Conservation (phyloP, 2,888 invertebrate species). For the Rhagophthalmus giganteus region DNA sequence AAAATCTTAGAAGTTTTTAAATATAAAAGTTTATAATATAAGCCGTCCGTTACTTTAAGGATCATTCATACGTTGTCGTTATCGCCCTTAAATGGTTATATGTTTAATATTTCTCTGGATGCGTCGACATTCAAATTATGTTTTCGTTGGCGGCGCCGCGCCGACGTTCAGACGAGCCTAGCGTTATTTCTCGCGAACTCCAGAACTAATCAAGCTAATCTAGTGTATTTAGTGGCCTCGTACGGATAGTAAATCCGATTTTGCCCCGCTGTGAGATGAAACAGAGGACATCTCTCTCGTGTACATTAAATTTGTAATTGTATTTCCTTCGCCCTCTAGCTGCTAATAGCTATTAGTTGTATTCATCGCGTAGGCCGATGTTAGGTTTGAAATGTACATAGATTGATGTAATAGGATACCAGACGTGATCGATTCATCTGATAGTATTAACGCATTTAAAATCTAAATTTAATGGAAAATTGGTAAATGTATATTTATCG, state of each 20-base stretch:
- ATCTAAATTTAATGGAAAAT: too few relatives aligned
- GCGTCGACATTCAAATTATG: constrained; percentile 40
- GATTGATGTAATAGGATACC: too few relatives aligned
- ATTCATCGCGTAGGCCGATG: constrained; percentile 27
- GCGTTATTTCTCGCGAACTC: constrained; percentile 42
- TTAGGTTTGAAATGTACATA: constrained; percentile 26
- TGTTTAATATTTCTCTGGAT: constrained; percentile 30
- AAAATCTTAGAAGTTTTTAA: constrained; percentile 16
- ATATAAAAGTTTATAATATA: constrained; percentile 14
- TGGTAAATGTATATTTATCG: too few relatives aligned
- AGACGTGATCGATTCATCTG: too few relatives aligned
- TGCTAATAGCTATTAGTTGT: constrained; percentile 32
- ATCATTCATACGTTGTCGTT: constrained; percentile 20
- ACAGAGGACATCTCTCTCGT: constrained; percentile 32
- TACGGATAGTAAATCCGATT: constrained; percentile 47
- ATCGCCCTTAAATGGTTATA: constrained; percentile 19
- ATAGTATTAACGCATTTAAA: too few relatives aligned
- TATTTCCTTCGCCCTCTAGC: constrained; percentile 31
- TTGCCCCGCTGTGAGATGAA: constrained; percentile 40
- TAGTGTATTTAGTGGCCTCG: constrained; percentile 49
- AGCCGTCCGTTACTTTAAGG: constrained; percentile 19
- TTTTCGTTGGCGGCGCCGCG: constrained; percentile 37
- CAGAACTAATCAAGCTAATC: constrained; percentile 52
- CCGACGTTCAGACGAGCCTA: constrained; percentile 31
- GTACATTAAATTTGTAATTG: constrained; percentile 30